Evolutionary conservation across 1,140 invertebrate genomes (phyloP), one percentile per base, ranked within the genome.

Genomic region (Homarus americanus): DNA sequence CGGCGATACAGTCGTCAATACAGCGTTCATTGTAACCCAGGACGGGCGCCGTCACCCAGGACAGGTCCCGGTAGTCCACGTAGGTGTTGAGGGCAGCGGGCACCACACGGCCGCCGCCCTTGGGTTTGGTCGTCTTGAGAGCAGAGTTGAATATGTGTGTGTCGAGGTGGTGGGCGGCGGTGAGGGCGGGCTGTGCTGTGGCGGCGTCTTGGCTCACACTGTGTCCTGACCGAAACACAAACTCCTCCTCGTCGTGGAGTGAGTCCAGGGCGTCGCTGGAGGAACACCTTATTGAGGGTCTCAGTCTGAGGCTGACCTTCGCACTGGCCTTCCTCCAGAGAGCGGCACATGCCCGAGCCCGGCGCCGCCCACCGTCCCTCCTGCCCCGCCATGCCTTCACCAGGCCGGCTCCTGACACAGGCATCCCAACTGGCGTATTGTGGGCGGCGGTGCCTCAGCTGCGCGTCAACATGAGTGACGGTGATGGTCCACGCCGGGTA

Each of bases 1-100:
- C 82, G 40, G 91, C 91, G 17, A 92, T 75, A 58, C 87, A 92
- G 63, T 89, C 88, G 49, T 92, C 91, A 34, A 92, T 92, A 63
- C 91, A 90, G 5, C 91, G 69, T 41, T 92, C 91, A 36, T 92
- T 84, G 82, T 85, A 72, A 28, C 83, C 87, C 5, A 82, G 7
- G n/a, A 66, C 49, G n/a, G 88, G 88, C 2, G 86, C 78, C 1
- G 80, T 17, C 12, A 90, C 80, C 72, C 69, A 82, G 4, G 40
- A 32, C 44, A 92, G 58, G 38, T 40, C 79, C 12, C 82, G 84
- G 79, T 88, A 90, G 75, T 93, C 92, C 32, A 93, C 78, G 85
- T 93, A 93, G 41, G 92, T 92, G 75, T 93, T 92, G 40, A 63
- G 79, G 32, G 75, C 9, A 44, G 78, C 41, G 84, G 78, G 53